Conservation (phyloP, 2,113 vertebrate species). For the Atrichornis clamosus region DNA sequence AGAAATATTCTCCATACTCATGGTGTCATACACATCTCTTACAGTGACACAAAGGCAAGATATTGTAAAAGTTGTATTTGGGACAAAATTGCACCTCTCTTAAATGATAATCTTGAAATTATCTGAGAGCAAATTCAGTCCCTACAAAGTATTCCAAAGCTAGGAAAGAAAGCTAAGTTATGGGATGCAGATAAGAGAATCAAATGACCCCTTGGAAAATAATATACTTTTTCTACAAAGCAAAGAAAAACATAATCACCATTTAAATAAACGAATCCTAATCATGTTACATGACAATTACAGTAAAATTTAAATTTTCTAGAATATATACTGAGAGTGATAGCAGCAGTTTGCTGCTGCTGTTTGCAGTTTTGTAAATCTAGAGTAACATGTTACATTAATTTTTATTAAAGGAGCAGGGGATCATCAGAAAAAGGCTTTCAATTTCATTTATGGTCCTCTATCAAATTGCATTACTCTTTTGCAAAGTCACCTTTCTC, state of each 20-base stretch:
- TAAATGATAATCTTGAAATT: not conserved
- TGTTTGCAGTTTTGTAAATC: not conserved
- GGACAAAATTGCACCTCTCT: not conserved
- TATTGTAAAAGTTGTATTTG: not conserved
- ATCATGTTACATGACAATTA: not conserved
- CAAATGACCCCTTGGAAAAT: not conserved
- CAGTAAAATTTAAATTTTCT: not conserved
- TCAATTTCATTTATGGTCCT: not conserved
- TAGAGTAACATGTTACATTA: conserved; percentile 7
- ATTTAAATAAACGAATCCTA: not conserved
- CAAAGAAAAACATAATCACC: not conserved
- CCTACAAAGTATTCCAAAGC: not conserved
- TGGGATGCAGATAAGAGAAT: not conserved
- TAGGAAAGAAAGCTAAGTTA: not conserved
- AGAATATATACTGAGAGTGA: not conserved
- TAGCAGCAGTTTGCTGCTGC: not conserved
- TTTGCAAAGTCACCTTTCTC: conserved; percentile 11
- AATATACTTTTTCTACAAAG: not conserved
- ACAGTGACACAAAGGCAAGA: not conserved
- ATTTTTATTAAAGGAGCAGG: conserved; percentile 24
- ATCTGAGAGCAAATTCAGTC: not conserved
- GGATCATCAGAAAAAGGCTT: not conserved
- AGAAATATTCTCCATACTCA: not conserved
- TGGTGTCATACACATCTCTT: not conserved
- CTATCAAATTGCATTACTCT: not conserved